These are phyloP conservation scores for Dynastes hyllus DNA, from an alignment of 2,888 invertebrate genomes.

Conservation along the genomic window DNA sequence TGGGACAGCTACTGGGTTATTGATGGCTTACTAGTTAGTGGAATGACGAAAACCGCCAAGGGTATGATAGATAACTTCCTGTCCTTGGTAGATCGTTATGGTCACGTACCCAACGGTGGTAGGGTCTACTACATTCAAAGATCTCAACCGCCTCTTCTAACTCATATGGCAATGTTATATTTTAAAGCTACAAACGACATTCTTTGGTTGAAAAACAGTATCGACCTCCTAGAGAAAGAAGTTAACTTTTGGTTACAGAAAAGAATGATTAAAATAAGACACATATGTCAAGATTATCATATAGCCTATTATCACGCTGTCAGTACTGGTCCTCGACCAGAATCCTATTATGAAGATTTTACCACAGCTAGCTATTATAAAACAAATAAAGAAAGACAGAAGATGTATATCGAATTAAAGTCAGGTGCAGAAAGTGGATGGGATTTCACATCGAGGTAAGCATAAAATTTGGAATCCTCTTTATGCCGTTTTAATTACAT, in stretches of 20 bases:
- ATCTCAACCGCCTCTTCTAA: conserved; percentile 82
- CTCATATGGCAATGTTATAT: conserved; percentile 83
- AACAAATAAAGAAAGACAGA: conserved; percentile 68
- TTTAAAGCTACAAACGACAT: conserved; percentile 77
- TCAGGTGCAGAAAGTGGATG: conserved; percentile 90
- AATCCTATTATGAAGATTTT: conserved; percentile 81
- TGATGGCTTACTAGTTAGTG: conserved; percentile 84
- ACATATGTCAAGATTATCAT: conserved; percentile 72
- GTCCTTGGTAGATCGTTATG: conserved; percentile 77
- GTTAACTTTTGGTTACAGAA: conserved; percentile 79
- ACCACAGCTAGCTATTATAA: conserved; percentile 71
- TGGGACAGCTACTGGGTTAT: conserved; percentile 94
- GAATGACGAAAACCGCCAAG: conserved; percentile 82
- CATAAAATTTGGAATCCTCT: no score
- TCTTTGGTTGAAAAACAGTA: conserved; percentile 76
- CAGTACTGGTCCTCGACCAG: conserved; percentile 80
- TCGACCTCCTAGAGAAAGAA: conserved; percentile 77
- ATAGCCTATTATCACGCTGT: conserved; percentile 77
- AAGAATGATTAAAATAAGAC: conserved; percentile 72
- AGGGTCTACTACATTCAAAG: conserved; percentile 84
- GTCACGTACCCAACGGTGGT: conserved; percentile 87
- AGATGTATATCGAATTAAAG: conserved; percentile 81
- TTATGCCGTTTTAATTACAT: no score
- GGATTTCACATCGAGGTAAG: conserved; percentile 86
- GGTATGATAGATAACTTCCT: conserved; percentile 86